A percentile compares a stretch with the other conserved stretches of the same genome.
These are phyloP conservation scores for Sylvietta virens DNA, from an alignment of 2,113 vertebrate species.

Conservation along the genomic window DNA sequence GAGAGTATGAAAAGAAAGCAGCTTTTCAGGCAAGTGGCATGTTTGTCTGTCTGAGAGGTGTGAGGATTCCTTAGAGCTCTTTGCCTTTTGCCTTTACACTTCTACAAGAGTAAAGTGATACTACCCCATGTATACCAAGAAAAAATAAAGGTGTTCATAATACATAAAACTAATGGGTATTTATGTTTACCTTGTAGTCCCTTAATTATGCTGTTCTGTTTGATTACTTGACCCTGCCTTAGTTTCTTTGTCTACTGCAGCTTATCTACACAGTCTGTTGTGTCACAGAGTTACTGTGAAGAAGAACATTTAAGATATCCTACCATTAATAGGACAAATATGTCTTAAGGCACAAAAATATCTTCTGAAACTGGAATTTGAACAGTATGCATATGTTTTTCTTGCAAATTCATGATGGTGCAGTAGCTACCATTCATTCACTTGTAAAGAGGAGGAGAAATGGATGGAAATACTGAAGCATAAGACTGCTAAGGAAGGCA, in stretches of 20 bases:
- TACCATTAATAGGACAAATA: not conserved
- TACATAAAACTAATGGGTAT: not conserved
- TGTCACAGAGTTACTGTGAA: not conserved
- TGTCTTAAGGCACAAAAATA: not conserved
- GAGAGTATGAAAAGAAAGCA: not conserved
- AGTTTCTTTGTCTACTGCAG: not conserved
- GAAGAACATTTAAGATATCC: not conserved
- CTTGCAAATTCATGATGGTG: not conserved
- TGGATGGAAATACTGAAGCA: not conserved
- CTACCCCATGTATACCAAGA: not conserved
- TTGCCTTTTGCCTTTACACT: not conserved
- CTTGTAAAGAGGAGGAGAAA: not conserved
- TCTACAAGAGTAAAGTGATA: not conserved
- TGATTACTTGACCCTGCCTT: not conserved
- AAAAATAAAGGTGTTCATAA: not conserved
- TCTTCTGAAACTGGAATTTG: not conserved
- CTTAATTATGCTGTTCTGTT: not conserved
- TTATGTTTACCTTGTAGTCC: not conserved
- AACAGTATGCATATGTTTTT: not conserved
- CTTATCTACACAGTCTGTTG: not conserved
- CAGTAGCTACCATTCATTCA: not conserved
- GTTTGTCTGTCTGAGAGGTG: not conserved
- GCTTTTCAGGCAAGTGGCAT: not conserved
- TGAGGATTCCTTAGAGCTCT: not conserved
- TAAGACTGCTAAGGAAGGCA: not conserved